Evolutionary conservation across 2,888 invertebrate genomes (phyloP).

Genomic region (Oligia latruncula): DNA sequence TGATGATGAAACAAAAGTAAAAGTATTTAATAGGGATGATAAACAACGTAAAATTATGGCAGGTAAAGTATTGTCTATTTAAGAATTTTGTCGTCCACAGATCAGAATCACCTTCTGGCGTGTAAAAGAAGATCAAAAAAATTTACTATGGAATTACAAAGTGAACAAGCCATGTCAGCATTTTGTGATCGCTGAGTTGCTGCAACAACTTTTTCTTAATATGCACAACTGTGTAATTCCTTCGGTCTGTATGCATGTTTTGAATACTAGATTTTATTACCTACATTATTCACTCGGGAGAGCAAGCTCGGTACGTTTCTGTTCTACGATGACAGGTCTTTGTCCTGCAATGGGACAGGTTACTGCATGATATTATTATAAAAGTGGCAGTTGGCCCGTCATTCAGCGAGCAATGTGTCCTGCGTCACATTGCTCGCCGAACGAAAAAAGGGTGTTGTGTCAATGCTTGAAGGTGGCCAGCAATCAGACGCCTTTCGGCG

Average conservation of each 20-base stretch:
- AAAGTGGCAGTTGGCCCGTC: background rate
- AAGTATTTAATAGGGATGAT: background rate
- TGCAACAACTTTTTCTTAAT: constrained; percentile 31
- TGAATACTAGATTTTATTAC: constrained; percentile 19
- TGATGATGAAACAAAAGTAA: background rate
- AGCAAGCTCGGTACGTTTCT: background rate
- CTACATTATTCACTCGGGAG: background rate
- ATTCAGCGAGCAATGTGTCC: background rate
- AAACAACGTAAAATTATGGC: background rate
- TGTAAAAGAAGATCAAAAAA: constrained; percentile 52
- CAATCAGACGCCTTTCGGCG: background rate
- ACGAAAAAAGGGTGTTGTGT: background rate
- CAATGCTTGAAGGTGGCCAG: background rate
- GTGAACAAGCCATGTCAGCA: constrained; percentile 67
- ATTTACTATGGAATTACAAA: constrained; percentile 62
- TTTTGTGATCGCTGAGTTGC: constrained; percentile 41
- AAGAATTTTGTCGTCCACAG: background rate
- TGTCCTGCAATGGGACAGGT: background rate
- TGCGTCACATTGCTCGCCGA: too few species aligned
- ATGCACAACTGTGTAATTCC: constrained; percentile 52
- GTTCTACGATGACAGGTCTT: background rate
- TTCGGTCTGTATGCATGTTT: constrained; percentile 49
- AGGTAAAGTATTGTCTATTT: background rate
- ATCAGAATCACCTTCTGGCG: constrained; percentile 50
- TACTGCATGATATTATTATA: too few species aligned